These are phyloP conservation scores for Gasterosteus aculeatus DNA, from an alignment of 2,113 vertebrate genomes.

Conservation along the genomic window DNA sequence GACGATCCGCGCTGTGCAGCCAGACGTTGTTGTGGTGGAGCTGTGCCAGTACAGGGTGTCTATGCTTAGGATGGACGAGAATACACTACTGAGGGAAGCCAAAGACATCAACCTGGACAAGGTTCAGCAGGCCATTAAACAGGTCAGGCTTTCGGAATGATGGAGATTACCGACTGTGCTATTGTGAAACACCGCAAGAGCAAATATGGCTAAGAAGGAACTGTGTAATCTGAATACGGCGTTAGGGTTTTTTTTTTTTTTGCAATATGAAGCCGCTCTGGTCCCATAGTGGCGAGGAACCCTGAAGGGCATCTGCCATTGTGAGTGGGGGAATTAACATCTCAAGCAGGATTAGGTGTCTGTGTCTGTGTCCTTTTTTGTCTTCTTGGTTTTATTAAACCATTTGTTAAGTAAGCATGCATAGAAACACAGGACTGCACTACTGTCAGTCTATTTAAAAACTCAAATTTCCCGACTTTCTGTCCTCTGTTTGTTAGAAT, in stretches of 20 bases:
- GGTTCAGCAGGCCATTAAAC: conserved; percentile 96
- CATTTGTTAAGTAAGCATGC: background rate
- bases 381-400: background rate
- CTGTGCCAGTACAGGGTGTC: conserved; percentile 97
- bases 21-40: conserved; percentile 97
- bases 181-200: conserved; percentile 1
- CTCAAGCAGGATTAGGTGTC: background rate
- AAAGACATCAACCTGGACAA: conserved; percentile 97
- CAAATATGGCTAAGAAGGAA: background rate
- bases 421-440: background rate
- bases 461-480: background rate
- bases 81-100: conserved; percentile 92
- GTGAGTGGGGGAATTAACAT: conserved; percentile 1
- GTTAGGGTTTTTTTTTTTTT: background rate
- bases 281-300: background rate
- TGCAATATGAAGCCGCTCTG: background rate
- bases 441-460: background rate
- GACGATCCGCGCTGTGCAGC: conserved; percentile 97
- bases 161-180: background rate
- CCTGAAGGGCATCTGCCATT: background rate
- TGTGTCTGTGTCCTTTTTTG: background rate
- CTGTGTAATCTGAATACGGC: background rate
- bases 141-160: conserved; percentile 80
- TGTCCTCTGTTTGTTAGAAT: conserved; percentile 81
- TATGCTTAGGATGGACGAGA: conserved; percentile 98